phyloP scores from a whole-genome alignment of 2,888 invertebrate species.

The Toxonevra muliebris region DNA sequence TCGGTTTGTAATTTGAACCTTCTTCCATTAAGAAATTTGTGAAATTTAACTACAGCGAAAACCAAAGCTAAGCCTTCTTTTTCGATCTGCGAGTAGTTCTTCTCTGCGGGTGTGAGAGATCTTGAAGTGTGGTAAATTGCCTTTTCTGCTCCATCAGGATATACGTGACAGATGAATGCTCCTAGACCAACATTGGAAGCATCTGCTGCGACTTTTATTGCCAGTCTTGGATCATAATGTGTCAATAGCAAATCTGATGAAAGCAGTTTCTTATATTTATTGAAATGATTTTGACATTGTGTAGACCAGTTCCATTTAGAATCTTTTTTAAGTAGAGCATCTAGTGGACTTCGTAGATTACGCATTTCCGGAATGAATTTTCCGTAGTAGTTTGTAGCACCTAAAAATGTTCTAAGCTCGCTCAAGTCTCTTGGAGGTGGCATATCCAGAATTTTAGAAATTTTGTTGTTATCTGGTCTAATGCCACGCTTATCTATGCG shows the following conservation, averaged over 20 bases:
- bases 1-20: constrained; percentile 13
- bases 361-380: constrained; percentile 31
- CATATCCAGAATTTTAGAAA: no score
- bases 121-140: constrained; percentile 4
- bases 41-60: constrained; percentile 4
- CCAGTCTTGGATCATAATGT: constrained; percentile 40
- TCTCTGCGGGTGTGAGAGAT: constrained; percentile 1
- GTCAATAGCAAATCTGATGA: constrained; percentile 36
- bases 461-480: no score
- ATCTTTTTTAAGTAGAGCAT: constrained; percentile 20
- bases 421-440: no score
- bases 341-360: constrained; percentile 26
- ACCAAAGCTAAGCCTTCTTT: constrained; percentile 1
- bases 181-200: no score
- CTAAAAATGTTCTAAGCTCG: constrained; percentile 35
- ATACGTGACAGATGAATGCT: constrained; percentile 38
- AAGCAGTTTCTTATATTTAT: constrained; percentile 34
- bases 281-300: no score
- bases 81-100: not conserved
- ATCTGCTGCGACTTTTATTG: constrained; percentile 38
- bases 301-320: constrained; percentile 11
- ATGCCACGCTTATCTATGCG: constrained; percentile 26
- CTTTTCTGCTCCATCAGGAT: constrained; percentile 46
- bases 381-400: constrained; percentile 32
- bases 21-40: not conserved